Evolutionary conservation across 2,888 invertebrate genomes (phyloP), one percentile per base, ranked within the genome.

Genomic region (Teleogryllus oceanicus): DNA sequence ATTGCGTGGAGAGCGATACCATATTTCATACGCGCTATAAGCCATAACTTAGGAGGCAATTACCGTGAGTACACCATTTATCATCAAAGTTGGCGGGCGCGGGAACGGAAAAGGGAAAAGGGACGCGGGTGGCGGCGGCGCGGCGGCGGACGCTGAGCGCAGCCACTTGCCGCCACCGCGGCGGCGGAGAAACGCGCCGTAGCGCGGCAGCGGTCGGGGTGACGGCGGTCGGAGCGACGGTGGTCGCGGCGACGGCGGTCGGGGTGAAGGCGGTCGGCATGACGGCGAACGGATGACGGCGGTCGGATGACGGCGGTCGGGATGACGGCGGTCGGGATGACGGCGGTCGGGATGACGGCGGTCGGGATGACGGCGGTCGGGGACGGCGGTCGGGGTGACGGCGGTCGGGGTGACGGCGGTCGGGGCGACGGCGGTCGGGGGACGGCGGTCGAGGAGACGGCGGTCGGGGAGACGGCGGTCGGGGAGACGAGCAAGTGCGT

Each of bases 1-100:
- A 89, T 89, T 89, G 89, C 89, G 88, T 88, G 88, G 87, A 87
- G 89, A 89, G 87, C 89, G 88, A 88, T 88, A 88, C 88, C 89
- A 89, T 89, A 89, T 89, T 89, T 89, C 89, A 89, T 89, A 88
- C 86, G 87, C 87, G 88, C 88, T 88, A 88, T 88, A 88, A 88
- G 88, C 89, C 89, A 89, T 89, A 89, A 89, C 89, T 89, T 89
- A 89, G 88, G 86, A 88, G 89, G 89, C 89, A 89, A 89, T 89
- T 89, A 89, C 89, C 87, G 87, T 88, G 89, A 89, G 89, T 89
- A 89, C 87, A 88, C 89, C 89, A 88, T 89, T 89, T 89, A 89
- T 89, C 89, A 89, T 88, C 86, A 78, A 78, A 82, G 83, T 78
- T 82, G 82, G 82, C 81, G 83, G 80, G 76, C 75, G 79, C 74